phyloP scores from a whole-genome alignment of 2,113 vertebrate species.

The Henicopernis longicauda region DNA sequence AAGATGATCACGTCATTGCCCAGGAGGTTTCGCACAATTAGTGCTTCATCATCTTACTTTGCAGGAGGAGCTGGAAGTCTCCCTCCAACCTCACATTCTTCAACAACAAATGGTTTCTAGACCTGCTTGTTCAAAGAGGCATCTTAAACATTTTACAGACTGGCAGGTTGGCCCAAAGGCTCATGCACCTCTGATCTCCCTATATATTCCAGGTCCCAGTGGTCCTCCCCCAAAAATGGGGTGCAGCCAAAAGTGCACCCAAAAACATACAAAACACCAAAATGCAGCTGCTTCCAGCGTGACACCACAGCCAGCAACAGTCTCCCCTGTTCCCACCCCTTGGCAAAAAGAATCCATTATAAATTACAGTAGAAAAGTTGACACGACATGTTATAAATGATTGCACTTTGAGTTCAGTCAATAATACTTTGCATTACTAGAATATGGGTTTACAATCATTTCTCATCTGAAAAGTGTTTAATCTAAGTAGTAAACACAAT shows the following conservation, averaged over 20 bases:
- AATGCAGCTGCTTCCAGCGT: background rate
- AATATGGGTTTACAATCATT: background rate
- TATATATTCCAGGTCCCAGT: background rate
- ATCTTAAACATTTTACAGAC: background rate
- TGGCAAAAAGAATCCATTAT: background rate
- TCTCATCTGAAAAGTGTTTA: background rate
- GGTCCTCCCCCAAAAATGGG: background rate
- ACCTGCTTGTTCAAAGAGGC: background rate
- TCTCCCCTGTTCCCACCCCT: background rate
- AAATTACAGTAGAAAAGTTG: background rate
- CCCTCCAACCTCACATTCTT: background rate
- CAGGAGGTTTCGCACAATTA: background rate
- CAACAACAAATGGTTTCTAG: background rate
- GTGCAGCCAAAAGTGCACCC: background rate
- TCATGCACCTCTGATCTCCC: background rate
- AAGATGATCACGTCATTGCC: background rate
- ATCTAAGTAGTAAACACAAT: background rate
- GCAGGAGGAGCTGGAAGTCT: background rate
- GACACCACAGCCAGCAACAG: background rate
- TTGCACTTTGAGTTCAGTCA: background rate
- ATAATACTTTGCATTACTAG: conserved; percentile 1
- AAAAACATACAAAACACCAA: background rate
- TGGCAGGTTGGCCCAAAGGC: background rate
- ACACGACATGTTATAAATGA: background rate
- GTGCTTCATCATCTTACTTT: background rate